Conservation (phyloP, 2,113 vertebrate genomes). For the Recurvirostra avosetta region DNA sequence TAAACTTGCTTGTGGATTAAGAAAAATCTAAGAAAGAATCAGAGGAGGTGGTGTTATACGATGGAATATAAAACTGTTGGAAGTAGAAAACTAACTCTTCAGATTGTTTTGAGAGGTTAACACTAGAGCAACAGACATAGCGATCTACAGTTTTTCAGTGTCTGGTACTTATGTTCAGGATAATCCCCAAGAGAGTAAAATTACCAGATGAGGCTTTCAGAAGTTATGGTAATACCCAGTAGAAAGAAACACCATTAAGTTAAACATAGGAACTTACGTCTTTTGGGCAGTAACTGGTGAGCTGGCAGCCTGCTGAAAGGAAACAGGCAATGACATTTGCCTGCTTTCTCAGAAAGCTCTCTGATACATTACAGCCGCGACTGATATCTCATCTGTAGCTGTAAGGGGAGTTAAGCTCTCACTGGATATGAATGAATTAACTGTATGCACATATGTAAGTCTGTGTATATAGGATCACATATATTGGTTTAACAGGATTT, state of each 20-base stretch:
- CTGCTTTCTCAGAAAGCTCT: neutral
- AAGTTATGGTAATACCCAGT: neutral
- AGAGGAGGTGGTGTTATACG: neutral
- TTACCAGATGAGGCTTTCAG: neutral
- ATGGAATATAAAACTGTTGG: neutral
- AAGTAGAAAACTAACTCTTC: neutral
- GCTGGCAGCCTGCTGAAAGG: neutral
- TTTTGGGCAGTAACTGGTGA: neutral
- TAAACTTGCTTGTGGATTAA: neutral
- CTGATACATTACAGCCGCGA: accelerated
- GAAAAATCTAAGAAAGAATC: neutral
- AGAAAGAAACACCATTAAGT: neutral
- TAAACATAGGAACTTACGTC: neutral
- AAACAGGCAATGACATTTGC: neutral
- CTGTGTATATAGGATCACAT: accelerated
- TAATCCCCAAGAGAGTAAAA: neutral
- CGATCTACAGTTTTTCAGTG: neutral
- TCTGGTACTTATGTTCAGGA: neutral
- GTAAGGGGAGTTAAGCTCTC: neutral
- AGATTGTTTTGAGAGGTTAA: neutral
- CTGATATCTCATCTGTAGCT: neutral
- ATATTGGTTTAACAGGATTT: neutral
- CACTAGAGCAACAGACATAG: too few relatives aligned
- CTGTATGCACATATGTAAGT: neutral
- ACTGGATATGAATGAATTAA: neutral